A percentile compares a stretch with the other conserved stretches of the same genome.
phyloP scores from a whole-genome alignment of 2,888 invertebrate genomes.

The Scaptomyza reducta region DNA sequence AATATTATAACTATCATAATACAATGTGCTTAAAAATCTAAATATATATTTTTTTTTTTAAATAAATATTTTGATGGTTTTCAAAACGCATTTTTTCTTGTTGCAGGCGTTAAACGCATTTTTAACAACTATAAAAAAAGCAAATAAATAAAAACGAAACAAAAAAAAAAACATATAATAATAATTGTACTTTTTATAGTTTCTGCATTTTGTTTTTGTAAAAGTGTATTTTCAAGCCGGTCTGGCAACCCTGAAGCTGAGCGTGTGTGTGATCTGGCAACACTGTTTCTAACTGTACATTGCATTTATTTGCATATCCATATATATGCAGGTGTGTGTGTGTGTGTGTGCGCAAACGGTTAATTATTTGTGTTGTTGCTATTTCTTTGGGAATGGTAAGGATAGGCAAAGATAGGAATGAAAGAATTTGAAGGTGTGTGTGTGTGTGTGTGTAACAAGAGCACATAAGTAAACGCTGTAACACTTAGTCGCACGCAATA shows the following conservation, averaged over 20 bases:
- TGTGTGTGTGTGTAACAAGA: too few species aligned
- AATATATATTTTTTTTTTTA: constrained; percentile 2
- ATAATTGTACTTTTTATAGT: constrained; percentile 61
- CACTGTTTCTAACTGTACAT: not conserved
- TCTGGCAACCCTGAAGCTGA: not conserved
- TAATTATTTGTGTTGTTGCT: not conserved
- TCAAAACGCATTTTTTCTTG: constrained; percentile 32
- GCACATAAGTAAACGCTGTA: too few species aligned
- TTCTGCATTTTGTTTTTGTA: constrained; percentile 46
- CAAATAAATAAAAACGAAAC: constrained; percentile 40
- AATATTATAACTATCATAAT: constrained; percentile 48
- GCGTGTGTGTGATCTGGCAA: not conserved
- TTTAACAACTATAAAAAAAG: constrained; percentile 24
- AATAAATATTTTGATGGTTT: constrained; percentile 39
- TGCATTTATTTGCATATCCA: not conserved
- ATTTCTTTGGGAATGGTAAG: too few species aligned
- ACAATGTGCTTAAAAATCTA: constrained; percentile 25
- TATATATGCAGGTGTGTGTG: not conserved
- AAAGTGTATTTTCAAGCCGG: constrained; percentile 1
- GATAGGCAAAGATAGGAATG: too few species aligned
- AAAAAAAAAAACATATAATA: constrained; percentile 23
- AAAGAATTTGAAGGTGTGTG: too few species aligned
- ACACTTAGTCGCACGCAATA: too few species aligned
- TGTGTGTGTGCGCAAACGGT: not conserved
- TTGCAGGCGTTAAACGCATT: constrained; percentile 50